Evolutionary conservation across 2,113 vertebrate species (phyloP), one percentile per base, ranked within the genome.

Genomic region (Actenoides lindsayi): DNA sequence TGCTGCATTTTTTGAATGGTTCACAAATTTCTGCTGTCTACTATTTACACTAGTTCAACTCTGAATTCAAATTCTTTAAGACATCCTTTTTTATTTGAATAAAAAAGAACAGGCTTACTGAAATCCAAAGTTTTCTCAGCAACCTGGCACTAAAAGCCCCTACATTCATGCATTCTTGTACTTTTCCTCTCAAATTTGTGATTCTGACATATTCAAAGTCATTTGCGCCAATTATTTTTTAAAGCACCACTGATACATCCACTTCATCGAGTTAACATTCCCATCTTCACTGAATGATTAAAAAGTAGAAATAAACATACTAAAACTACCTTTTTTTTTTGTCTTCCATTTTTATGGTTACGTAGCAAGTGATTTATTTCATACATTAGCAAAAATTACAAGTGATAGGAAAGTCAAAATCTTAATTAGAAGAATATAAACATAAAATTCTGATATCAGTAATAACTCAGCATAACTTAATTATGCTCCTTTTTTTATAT

Each of bases 391-490:
- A 94, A 84, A 95, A 89, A 67, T 78, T 74, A 53, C 31, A 77
- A 90, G 87, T 87, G 57, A 68, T 44, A 96, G 69, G 35, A 89
- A 93, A 94, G 57, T 59, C 82, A 91, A 71, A 96, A 95, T 41
- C 54, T 96, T 85, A 87, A 92, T 91, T 94, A 78, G 27, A 88
- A 78, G 69, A 92, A 92, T 56, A 90, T 80, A 93, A 65, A 87
- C 41, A 70, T 68, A 89, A 59, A 69, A 83, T 67, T 81, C 41
- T 70, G 33, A 67, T 89, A 94, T 80, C 39, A 54, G 50, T 41
- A 83, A 35, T 93, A 93, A 88, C 21, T 76, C 37, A 74, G 31
- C 7, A 70, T 3, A 80, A 17, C 42, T 79, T 70, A 94, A 94
- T 91, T 88, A 85, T 0, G 0, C 21, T 77, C 30, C 24, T 74